Evolutionary conservation across 2,113 vertebrate genomes (phyloP), one percentile per base, ranked within the genome.

Genomic region (Bolborhynchus lineola): DNA sequence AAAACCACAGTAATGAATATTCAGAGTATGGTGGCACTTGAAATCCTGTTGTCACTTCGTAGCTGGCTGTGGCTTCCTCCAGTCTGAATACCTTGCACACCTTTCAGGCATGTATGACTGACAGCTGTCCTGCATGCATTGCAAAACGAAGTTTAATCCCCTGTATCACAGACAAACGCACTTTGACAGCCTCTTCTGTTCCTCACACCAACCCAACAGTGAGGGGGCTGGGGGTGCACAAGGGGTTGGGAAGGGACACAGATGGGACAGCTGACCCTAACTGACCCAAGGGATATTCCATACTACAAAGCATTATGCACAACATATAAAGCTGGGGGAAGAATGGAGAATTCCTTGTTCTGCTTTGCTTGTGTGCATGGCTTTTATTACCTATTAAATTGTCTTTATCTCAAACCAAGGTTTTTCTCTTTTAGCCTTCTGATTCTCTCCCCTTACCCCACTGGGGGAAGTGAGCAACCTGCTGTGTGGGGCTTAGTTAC

Each of bases 91-190:
- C 84, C 74, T 82, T 82, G 62, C 44, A 33, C 44, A 93, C 47
- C n/a, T 84, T 78, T 97, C 91, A 79, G 76, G 81, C 88, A 72
- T 16, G 2, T 76, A 55, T 80, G 92, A 96, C 86, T 91, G 95
- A 93, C 91, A 95, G 92, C 81, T 95, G 92, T 91, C 96, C 77
- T 82, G 67, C 57, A 82, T 13, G 78, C 84, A 81, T 80, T 91
- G 53, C 41, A 82, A 93, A 95, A 59, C 3, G 2, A 60, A 89
- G 49, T 85, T 76, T 67, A 79, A 80, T 46, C 39, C 88, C 49
- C 39, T 31, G 26, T 53, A 65, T 79, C 65, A 65, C 37, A 79
- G 86, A 39, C 9, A 86, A 86, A 89, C n/a, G 19, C 46, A 44
- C 74, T 92, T 78, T 76, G 86, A 70, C 70, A 93, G n/a, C 53